These are phyloP conservation scores for Calonectris borealis DNA, from an alignment of 2,113 vertebrate genomes.

Conservation along the genomic window DNA sequence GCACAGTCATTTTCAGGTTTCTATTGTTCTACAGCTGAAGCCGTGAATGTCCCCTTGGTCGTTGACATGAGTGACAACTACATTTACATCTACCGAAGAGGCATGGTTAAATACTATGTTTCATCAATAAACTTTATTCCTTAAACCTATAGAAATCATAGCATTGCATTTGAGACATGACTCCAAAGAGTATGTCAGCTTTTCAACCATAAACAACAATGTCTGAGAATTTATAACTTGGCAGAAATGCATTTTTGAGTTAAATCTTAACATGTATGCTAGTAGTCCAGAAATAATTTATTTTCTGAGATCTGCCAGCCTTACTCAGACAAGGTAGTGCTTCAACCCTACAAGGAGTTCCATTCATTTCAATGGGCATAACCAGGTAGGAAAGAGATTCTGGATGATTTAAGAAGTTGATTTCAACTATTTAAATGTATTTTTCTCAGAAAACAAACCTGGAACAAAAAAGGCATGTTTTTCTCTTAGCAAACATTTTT, in stretches of 20 bases:
- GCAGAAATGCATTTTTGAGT: constrained; percentile 27
- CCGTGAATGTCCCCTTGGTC: constrained; percentile 18
- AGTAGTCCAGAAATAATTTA: not conserved
- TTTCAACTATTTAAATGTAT: not conserved
- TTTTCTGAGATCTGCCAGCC: not conserved
- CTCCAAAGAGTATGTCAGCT: not conserved
- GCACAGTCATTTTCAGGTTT: constrained; percentile 55
- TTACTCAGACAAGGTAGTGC: not conserved
- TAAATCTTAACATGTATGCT: not conserved
- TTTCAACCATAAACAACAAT: constrained; percentile 30
- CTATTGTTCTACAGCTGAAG: constrained; percentile 55
- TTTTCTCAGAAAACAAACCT: not conserved
- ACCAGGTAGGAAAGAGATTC: not conserved
- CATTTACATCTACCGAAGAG: not conserved
- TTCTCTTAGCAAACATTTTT: not conserved
- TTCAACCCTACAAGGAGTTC: not conserved
- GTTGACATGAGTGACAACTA: constrained; percentile 1
- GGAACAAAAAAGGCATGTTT: accelerated
- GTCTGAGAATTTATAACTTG: constrained; percentile 51
- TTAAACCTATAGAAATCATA: constrained; percentile 18
- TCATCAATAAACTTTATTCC: not conserved
- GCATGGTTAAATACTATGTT: not conserved
- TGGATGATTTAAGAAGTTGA: not conserved
- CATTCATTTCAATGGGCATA: not conserved
- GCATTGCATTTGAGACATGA: not conserved